Conservation (phyloP, 2,113 vertebrate genomes). For the Actenoides lindsayi region DNA sequence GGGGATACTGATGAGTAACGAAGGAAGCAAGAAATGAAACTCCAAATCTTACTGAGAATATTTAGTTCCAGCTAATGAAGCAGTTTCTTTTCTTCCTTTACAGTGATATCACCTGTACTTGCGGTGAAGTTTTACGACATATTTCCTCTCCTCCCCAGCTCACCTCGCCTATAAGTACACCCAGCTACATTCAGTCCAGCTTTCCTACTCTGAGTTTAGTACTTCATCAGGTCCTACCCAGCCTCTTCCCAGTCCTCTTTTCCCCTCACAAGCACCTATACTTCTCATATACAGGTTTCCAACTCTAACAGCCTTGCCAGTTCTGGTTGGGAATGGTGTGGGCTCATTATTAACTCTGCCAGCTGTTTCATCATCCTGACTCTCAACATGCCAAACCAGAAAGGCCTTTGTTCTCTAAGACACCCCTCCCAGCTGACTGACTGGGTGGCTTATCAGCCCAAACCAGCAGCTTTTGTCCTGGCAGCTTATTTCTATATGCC, state of each 20-base stretch:
- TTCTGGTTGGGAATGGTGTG: not conserved
- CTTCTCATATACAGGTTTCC: not conserved
- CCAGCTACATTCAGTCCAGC: not conserved
- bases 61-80: not conserved
- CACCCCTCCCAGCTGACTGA: not conserved
- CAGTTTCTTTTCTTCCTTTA: not conserved
- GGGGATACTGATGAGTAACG: not conserved
- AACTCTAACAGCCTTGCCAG: not conserved
- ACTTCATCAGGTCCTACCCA: not conserved
- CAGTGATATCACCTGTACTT: not conserved
- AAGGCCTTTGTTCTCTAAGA: conserved; percentile 28
- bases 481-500: not conserved
- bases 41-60: not conserved
- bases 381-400: not conserved
- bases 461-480: conserved; percentile 35
- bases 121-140: not conserved
- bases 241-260: not conserved
- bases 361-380: conserved; percentile 23
- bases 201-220: not conserved
- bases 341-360: not conserved
- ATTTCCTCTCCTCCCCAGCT: not conserved
- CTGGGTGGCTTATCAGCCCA: conserved; percentile 52
- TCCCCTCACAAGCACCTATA: not conserved
- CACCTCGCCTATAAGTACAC: not conserved
- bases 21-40: not conserved